These are phyloP conservation scores for Panthera tigris DNA, from an alignment of 2,113 vertebrate species.

Conservation along the genomic window DNA sequence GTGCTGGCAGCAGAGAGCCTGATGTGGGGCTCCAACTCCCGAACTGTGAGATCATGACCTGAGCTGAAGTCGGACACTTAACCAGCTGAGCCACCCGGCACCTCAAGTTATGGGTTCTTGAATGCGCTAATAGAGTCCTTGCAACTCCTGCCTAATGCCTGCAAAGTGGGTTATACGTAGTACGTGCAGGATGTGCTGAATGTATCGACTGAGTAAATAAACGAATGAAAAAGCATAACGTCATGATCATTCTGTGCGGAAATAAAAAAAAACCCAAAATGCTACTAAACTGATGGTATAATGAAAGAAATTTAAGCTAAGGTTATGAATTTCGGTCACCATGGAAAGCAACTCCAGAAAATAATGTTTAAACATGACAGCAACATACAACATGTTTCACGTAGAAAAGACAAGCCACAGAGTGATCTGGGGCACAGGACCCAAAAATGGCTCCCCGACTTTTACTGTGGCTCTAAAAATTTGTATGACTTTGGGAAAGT, in stretches of 20 bases:
- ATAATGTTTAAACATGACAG: neutral
- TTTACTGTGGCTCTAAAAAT: neutral
- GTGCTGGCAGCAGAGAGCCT: too few relatives aligned
- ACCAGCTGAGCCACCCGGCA: too few relatives aligned
- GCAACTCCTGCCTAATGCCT: neutral
- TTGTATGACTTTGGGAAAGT: neutral
- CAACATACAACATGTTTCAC: neutral
- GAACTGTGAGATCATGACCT: too few relatives aligned
- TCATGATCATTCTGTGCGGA: neutral
- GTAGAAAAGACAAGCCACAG: neutral
- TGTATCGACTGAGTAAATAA: neutral
- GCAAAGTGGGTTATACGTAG: neutral
- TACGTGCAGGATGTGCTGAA: neutral
- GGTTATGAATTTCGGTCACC: neutral
- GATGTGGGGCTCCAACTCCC: too few relatives aligned
- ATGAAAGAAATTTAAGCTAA: constrained; percentile 21
- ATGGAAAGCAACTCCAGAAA: neutral
- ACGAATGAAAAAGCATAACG: neutral
- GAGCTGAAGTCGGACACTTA: too few relatives aligned
- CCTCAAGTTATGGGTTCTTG: neutral
- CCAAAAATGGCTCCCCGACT: neutral
- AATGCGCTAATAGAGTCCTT: neutral
- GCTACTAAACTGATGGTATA: neutral
- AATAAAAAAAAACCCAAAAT: constrained; percentile 27
- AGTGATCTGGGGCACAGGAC: neutral